Conservation (phyloP, 2,113 vertebrate species). For the Sialia sialis region DNA sequence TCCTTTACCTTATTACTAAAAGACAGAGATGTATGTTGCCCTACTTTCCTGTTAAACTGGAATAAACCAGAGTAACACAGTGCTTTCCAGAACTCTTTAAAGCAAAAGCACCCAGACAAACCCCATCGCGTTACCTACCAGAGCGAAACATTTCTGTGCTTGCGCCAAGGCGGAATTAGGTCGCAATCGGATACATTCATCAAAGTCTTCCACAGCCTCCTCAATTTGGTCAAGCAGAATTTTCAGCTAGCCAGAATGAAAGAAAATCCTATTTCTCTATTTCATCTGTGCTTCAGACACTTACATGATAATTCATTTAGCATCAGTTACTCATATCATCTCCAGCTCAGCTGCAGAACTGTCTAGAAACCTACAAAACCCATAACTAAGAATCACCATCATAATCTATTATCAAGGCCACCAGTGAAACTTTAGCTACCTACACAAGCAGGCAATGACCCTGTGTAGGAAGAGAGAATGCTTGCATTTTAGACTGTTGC, state of each 20-base stretch:
- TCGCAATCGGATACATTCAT: constrained; percentile 93
- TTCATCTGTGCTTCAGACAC: constrained; percentile 1
- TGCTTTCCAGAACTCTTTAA: background rate
- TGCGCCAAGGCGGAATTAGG: constrained; percentile 96
- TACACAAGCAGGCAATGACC: background rate
- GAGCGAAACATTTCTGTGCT: constrained; percentile 96
- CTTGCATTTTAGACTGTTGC: background rate
- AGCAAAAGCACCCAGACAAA: background rate
- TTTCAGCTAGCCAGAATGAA: constrained; percentile 83
- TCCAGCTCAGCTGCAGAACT: background rate
- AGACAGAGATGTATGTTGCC: background rate
- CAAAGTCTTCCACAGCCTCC: constrained; percentile 95
- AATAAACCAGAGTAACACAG: background rate
- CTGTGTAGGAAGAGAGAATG: background rate
- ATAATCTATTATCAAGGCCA: background rate
- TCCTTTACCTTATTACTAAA: background rate
- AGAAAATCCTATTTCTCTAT: constrained; percentile 19
- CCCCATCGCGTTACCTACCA: constrained; percentile 75
- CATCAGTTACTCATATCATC: fast-evolving
- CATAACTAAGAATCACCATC: background rate
- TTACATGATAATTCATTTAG: background rate
- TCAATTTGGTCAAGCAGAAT: constrained; percentile 97
- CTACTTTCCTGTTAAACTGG: background rate
- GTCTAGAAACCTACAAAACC: background rate
- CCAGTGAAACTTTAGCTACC: background rate